These are phyloP conservation scores for Molossus alvarezi DNA, from an alignment of 2,797 vertebrate species.

Conservation along the genomic window DNA sequence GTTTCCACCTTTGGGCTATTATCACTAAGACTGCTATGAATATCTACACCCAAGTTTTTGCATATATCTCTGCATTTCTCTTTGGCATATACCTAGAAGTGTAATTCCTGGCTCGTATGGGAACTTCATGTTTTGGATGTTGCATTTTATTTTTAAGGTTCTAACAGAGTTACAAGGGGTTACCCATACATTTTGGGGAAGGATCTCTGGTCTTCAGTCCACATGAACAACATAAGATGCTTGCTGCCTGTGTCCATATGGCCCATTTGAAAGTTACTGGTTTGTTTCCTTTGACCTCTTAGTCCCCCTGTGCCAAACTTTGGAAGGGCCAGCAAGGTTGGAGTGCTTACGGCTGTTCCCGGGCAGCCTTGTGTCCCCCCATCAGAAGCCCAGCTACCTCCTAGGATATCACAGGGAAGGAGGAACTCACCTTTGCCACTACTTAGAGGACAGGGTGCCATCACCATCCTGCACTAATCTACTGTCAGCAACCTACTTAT, in stretches of 20 bases:
- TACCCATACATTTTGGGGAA: not conserved
- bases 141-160: not conserved
- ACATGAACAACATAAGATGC: not conserved
- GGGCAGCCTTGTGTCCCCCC: not conserved
- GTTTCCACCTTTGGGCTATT: not conserved
- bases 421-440: not conserved
- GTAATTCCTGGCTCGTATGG: not conserved
- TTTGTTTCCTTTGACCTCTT: not conserved
- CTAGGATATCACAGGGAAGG: not conserved
- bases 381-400: not conserved
- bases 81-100: not conserved
- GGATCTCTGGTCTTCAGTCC: constrained; percentile 17
- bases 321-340: not conserved
- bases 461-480: not conserved
- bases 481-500: not conserved
- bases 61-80: not conserved
- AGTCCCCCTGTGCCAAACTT: not conserved
- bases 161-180: not conserved
- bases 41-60: not conserved
- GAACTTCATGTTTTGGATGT: not conserved
- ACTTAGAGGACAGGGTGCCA: not conserved
- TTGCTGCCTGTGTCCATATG: not conserved
- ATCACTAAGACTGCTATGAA: not conserved
- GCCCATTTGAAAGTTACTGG: not conserved
- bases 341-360: not conserved